Evolutionary conservation across 2,113 vertebrate genomes (phyloP).

Genomic region (Oncorhynchus clarkii): DNA sequence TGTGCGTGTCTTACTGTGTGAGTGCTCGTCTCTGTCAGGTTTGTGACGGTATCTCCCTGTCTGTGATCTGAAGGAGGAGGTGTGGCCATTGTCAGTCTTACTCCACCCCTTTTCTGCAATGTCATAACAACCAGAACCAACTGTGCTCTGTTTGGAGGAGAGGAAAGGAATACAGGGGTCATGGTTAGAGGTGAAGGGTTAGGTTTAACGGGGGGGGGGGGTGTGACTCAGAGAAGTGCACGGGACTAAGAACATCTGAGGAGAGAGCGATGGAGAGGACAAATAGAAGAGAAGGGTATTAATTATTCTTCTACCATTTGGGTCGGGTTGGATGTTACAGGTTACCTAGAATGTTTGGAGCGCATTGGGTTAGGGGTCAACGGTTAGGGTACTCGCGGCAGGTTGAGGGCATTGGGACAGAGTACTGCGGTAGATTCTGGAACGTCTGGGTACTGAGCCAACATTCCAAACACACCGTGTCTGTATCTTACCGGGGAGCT

Average conservation of each 20-base stretch:
- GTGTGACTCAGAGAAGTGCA: constrained; percentile 4
- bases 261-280: background rate
- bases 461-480: constrained; percentile 64
- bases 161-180: no score
- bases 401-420: constrained; percentile 59
- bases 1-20: background rate
- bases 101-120: constrained; percentile 44
- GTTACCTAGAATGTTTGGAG: background rate
- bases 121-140: constrained; percentile 68
- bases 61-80: constrained; percentile 53
- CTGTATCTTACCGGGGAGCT: constrained; percentile 53
- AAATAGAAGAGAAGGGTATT: background rate
- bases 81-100: constrained; percentile 44
- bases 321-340: background rate
- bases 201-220: constrained; percentile 6
- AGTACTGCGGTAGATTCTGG: constrained; percentile 67
- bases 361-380: background rate
- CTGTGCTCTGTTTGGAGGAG: constrained; percentile 55
- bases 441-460: constrained; percentile 37
- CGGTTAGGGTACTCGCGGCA: constrained; percentile 30
- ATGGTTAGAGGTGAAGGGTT: no score
- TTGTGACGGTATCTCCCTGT: constrained; percentile 57
- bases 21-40: constrained; percentile 32
- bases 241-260: constrained; percentile 40
- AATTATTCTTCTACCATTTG: no score